A percentile compares a stretch with the other conserved stretches of the same genome.
phyloP scores from a whole-genome alignment of 1,140 invertebrate genomes.

The Aphelinus atriplicis region DNA sequence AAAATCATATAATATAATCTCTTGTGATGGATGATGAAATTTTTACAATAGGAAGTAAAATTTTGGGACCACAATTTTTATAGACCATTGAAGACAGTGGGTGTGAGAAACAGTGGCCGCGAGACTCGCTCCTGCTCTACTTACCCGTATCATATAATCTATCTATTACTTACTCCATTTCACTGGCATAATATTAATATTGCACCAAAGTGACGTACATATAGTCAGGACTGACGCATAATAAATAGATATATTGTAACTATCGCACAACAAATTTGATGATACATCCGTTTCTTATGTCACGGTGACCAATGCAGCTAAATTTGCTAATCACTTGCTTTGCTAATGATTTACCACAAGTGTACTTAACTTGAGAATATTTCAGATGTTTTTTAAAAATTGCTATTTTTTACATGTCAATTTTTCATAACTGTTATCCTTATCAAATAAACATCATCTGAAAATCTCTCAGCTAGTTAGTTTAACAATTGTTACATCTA shows the following conservation, averaged over 20 bases:
- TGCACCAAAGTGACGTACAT: constrained; percentile 26
- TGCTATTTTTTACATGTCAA: no score
- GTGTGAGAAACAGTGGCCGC: constrained; percentile 50
- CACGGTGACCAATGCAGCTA: neutral
- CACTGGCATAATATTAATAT: constrained; percentile 46
- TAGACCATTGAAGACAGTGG: constrained; percentile 54
- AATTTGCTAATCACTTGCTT: constrained; percentile 19
- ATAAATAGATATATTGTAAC: constrained; percentile 13
- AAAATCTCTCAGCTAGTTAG: neutral
- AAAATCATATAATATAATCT: no score
- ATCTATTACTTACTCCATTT: constrained; percentile 54
- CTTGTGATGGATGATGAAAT: no score
- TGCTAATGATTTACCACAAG: constrained; percentile 30
- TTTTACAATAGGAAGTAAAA: no score
- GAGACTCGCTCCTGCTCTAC: constrained; percentile 51
- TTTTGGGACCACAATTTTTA: constrained; percentile 43
- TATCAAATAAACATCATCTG: neutral
- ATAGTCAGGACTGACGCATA: constrained; percentile 17
- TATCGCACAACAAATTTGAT: constrained; percentile 9
- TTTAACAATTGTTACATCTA: neutral
- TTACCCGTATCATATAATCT: constrained; percentile 55
- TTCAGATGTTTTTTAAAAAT: neutral
- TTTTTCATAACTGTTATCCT: no score
- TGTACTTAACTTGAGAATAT: neutral
- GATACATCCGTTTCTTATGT: constrained; percentile 2